Percentiles rank a stretch among this genome's conserved stretches.
Evolutionary conservation across 2,797 vertebrate species (phyloP).

Genomic region (Anabacerthia variegaticeps): DNA sequence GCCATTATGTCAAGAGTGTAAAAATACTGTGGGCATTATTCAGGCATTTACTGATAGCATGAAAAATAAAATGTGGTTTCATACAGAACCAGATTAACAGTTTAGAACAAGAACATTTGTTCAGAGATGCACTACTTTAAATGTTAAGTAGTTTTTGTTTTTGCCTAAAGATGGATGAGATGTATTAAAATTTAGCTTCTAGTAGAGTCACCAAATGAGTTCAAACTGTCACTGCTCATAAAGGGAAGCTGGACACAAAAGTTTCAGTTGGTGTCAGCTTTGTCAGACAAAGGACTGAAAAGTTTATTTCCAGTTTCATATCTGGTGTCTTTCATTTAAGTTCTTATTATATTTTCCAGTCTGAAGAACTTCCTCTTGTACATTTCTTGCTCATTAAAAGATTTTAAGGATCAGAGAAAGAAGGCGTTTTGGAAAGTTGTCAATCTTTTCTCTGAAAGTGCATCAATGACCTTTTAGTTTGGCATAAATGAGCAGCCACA

Average conservation of each 20-base stretch:
- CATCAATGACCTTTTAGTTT: conserved; percentile 71
- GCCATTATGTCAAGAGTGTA: not conserved
- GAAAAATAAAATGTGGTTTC: not conserved
- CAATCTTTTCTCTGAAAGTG: conserved; percentile 49
- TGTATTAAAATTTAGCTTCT: not conserved
- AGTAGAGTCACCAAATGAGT: not conserved
- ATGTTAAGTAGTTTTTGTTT: rapidly evolving
- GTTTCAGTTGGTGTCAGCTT: not conserved
- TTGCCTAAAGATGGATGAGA: not conserved
- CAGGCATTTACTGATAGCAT: not conserved
- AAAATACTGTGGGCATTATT: not conserved
- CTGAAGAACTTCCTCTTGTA: conserved; percentile 32
- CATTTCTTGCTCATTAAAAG: conserved; percentile 61
- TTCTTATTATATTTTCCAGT: conserved; percentile 7
- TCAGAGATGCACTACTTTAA: not conserved
- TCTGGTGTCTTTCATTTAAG: conserved; percentile 14
- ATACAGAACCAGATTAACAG: not conserved
- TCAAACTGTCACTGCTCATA: not conserved
- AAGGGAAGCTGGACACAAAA: not conserved
- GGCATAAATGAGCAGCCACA: conserved; percentile 60
- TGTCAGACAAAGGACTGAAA: not conserved
- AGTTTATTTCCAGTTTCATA: conserved; percentile 15
- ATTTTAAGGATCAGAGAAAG: conserved; percentile 39
- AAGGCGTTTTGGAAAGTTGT: conserved; percentile 49
- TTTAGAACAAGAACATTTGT: not conserved